These are phyloP conservation scores for Microplitis deprimator DNA, from an alignment of 2,888 invertebrate species.

Conservation along the genomic window DNA sequence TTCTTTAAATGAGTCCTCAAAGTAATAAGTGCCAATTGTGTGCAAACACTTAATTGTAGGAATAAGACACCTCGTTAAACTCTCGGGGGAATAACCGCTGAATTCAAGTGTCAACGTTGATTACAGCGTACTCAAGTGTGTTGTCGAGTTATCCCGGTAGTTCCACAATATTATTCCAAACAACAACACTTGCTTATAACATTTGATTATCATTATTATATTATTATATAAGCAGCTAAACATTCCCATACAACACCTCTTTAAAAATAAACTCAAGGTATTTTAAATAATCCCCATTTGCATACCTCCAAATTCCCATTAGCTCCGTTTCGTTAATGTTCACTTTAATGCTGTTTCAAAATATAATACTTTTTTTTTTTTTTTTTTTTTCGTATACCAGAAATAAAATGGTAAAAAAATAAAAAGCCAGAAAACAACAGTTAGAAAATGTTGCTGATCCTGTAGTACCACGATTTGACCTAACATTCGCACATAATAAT, in stretches of 20 bases:
- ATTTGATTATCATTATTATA: neutral
- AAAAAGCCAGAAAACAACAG: neutral
- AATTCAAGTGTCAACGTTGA: constrained; percentile 38
- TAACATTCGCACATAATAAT: neutral
- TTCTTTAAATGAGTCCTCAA: neutral
- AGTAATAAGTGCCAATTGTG: neutral
- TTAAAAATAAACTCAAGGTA: neutral
- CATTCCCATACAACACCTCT: neutral
- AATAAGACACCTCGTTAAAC: neutral
- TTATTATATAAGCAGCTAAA: neutral
- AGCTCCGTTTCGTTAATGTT: neutral
- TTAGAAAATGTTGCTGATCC: constrained; percentile 14
- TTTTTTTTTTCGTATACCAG: neutral
- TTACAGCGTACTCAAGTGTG: constrained; percentile 34
- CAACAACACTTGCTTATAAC: constrained; percentile 6
- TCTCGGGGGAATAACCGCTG: neutral
- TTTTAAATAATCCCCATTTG: constrained; percentile 20
- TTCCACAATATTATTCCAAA: constrained; percentile 23
- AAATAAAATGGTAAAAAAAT: neutral
- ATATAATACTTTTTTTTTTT: neutral
- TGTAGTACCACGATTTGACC: constrained; percentile 5
- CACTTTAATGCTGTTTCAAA: neutral
- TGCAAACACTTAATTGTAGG: neutral
- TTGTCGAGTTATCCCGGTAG: constrained; percentile 26
- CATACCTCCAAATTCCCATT: neutral